Conservation (phyloP, 2,888 invertebrate species). For the Portevinia maculata region DNA sequence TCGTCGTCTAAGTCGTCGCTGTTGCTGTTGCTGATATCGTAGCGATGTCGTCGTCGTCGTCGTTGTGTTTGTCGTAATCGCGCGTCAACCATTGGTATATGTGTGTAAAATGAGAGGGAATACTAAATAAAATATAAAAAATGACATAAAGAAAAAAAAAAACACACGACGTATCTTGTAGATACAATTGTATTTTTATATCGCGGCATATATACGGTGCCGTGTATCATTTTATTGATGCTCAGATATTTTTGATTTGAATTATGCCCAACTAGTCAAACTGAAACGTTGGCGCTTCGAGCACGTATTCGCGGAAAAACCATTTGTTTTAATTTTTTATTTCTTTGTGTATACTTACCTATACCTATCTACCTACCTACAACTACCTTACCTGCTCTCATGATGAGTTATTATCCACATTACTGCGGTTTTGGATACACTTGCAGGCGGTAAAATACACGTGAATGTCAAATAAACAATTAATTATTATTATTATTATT, state of each 20-base stretch:
- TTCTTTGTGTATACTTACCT: constrained; percentile 3
- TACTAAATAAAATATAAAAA: constrained; percentile 65
- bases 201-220: constrained; percentile 68
- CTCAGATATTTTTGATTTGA: constrained; percentile 82
- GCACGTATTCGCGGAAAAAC: constrained; percentile 83
- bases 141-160: constrained; percentile 29
- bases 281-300: constrained; percentile 83
- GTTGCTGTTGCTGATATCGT: constrained; percentile 16
- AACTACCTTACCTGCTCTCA: constrained; percentile 1
- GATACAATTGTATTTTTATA: constrained; percentile 74
- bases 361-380: background rate
- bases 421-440: constrained; percentile 48
- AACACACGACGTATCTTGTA: constrained; percentile 63
- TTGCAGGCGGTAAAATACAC: constrained; percentile 39
- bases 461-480: constrained; percentile 71
- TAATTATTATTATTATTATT: constrained; percentile 36
- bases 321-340: constrained; percentile 71
- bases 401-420: constrained; percentile 58
- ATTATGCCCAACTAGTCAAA: constrained; percentile 83
- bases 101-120: constrained; percentile 74
- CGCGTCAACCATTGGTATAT: constrained; percentile 61
- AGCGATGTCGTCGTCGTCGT: constrained; percentile 18
- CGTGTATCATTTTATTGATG: constrained; percentile 81
- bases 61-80: constrained; percentile 56
- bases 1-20: constrained; percentile 50